These are phyloP conservation scores for Gisinianus flammeolus DNA, from an alignment of 2,888 invertebrate genomes.

Conservation along the genomic window DNA sequence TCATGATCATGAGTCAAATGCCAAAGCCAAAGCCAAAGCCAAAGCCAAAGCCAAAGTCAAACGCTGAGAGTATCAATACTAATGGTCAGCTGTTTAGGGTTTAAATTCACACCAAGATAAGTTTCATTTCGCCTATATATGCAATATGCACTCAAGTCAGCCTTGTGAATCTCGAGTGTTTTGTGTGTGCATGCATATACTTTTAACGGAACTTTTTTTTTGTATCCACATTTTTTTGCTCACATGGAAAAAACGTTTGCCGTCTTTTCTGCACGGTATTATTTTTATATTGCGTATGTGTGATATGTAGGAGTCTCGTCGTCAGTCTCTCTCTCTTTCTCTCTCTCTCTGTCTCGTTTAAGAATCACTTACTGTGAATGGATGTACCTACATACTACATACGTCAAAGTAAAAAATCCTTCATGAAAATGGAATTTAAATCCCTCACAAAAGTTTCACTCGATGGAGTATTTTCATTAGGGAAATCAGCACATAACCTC, in stretches of 20 bases:
- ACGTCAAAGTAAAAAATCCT: not conserved
- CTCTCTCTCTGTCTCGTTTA: too few relatives aligned
- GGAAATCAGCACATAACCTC: too few relatives aligned
- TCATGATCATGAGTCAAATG: not conserved
- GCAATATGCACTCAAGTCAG: too few relatives aligned
- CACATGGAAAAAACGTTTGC: not conserved
- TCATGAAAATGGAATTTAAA: constrained; percentile 3
- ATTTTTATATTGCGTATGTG: too few relatives aligned
- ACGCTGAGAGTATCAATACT: not conserved
- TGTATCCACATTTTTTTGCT: not conserved
- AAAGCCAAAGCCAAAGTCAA: not conserved
- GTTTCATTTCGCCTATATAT: not conserved
- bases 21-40: not conserved
- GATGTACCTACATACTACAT: not conserved
- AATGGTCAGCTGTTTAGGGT: not conserved
- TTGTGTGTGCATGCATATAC: not conserved
- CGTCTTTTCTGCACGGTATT: too few relatives aligned
- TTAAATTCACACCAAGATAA: not conserved
- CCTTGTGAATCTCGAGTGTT: not conserved
- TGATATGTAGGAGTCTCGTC: too few relatives aligned
- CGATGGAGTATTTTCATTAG: too few relatives aligned
- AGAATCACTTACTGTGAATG: not conserved
- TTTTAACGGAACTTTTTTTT: constrained; percentile 19
- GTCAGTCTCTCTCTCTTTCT: too few relatives aligned
- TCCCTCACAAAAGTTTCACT: too few relatives aligned